phyloP scores from a whole-genome alignment of 2,797 vertebrate genomes.

The Lagocephalus sceleratus region DNA sequence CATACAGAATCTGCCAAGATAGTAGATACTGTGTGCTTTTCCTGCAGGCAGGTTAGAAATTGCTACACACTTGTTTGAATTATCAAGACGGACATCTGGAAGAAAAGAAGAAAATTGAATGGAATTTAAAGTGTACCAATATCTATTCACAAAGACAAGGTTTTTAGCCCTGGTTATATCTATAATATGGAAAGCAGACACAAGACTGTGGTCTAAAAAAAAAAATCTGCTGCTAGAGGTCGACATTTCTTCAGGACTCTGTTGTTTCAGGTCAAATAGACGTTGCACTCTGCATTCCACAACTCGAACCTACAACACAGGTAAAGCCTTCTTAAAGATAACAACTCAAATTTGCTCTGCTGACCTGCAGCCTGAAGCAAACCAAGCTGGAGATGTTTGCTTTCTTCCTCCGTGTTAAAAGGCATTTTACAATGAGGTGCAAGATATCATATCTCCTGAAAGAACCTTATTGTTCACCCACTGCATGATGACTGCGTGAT shows the following conservation, averaged over 20 bases:
- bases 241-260: neutral
- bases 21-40: neutral
- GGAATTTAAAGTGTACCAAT: neutral
- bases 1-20: too few species aligned
- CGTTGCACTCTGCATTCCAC: conserved; percentile 34
- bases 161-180: neutral
- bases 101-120: neutral
- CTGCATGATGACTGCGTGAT: too few species aligned
- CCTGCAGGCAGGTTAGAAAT: neutral
- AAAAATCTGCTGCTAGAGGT: neutral
- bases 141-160: neutral
- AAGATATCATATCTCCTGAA: conserved; percentile 23
- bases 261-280: conserved; percentile 1
- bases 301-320: conserved; percentile 3
- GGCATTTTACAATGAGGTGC: conserved; percentile 16
- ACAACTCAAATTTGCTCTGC: conserved; percentile 12
- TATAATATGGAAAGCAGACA: neutral
- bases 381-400: neutral
- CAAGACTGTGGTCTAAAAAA: neutral
- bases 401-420: conserved; percentile 18
- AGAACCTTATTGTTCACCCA: neutral
- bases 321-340: too few species aligned
- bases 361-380: conserved; percentile 22
- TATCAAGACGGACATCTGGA: conserved; percentile 14
- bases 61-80: neutral